phyloP scores from a whole-genome alignment of 2,888 invertebrate species.

The Protonemura montana region DNA sequence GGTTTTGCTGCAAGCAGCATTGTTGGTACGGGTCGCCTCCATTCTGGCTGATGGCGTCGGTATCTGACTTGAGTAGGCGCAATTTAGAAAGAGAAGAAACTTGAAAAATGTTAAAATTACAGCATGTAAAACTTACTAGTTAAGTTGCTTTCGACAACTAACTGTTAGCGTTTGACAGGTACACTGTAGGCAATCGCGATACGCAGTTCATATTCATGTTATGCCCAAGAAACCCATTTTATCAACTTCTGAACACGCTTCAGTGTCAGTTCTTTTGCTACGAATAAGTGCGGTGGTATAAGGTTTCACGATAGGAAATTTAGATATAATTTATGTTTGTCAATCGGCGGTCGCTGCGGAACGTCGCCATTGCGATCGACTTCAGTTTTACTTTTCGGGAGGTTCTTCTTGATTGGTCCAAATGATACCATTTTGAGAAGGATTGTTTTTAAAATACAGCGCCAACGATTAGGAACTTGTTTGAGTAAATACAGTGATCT shows the following conservation, averaged over 20 bases:
- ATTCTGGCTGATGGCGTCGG: neutral
- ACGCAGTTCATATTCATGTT: neutral
- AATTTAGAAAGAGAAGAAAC: neutral
- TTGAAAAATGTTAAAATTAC: neutral
- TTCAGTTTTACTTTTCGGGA: neutral
- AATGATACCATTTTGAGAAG: neutral
- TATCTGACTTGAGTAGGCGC: neutral
- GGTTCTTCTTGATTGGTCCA: neutral
- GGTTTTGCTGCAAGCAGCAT: constrained; percentile 49
- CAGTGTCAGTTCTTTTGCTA: neutral
- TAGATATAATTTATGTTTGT: neutral
- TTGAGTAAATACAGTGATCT: neutral
- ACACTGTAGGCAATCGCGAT: neutral
- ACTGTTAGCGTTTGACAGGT: neutral
- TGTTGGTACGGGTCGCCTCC: constrained; percentile 23
- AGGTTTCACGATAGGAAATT: neutral
- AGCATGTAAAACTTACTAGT: neutral
- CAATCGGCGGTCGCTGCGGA: neutral
- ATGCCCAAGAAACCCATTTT: neutral
- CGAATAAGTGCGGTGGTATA: neutral
- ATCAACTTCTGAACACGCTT: neutral
- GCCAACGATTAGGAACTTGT: neutral
- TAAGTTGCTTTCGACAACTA: neutral
- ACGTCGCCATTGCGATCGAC: neutral
- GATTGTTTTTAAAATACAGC: neutral